Base-by-base conservation (phyloP, 1,140 invertebrate genomes). In the Neotoxoptera formosana region DNA sequence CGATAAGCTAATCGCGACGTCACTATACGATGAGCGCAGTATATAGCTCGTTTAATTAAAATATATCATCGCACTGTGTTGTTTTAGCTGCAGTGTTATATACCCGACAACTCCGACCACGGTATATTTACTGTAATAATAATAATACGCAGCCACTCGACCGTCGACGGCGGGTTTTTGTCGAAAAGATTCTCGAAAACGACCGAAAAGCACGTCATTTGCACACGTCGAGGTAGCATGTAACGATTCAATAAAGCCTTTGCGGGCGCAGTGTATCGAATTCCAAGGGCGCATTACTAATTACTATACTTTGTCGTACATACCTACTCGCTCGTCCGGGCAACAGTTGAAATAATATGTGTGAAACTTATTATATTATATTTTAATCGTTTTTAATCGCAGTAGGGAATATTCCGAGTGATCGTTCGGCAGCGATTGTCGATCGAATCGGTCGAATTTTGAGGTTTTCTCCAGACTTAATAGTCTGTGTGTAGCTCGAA, bases 191-290 rank as follows among this genome's bases (percentile, higher is more conserved):
- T n/a, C 36, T 89, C 23, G 3, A 89, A 89, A 89, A 89, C 34
- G 56, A 89, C 88, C 23, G 87, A 89, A 89, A 56, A 4, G 88
- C 88, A 89, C 88, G 88, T 89, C 51, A 89, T 89, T 56, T 56
- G 20, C 34, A 89, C 48, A 89, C n/a, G n/a, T 89, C 34, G 56
- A 56, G 9, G 48, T 56, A 89, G 48, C 47, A 53, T 56, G 48
- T 89, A 11, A 89, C 17, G 14, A 56, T 89, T 89, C 51, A 53
- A 53, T 89, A 56, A 89, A 89, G 34, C 36, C 20, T 25, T 36
- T 51, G 41, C 41, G 4, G 25, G n/a, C 11, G n/a, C n/a, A n/a
- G 47, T 53, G 34, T 56, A 53, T 56, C 23, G 25, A 41, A 41
- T 89, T 56, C 23, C 86, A n/a, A 48, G n/a, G 34, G 88, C 17